Conservation (phyloP, 1,140 invertebrate species). For the Eurosta solidaginis region DNA sequence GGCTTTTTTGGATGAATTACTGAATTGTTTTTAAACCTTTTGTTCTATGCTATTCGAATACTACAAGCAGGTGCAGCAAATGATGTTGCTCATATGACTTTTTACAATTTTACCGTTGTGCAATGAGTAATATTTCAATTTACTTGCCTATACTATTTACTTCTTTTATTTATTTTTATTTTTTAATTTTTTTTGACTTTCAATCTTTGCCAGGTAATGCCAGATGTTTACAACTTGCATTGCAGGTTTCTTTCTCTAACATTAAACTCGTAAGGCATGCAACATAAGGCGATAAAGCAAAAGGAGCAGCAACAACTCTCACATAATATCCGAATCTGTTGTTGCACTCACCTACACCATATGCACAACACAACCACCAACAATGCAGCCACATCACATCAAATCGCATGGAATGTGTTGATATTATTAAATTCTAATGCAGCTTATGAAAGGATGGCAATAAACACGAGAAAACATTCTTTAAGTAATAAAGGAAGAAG, state of each 20-base stretch:
- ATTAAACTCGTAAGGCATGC: background rate
- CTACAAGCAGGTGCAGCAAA: background rate
- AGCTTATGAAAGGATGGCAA: background rate
- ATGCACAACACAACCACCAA: background rate
- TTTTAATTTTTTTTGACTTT: background rate
- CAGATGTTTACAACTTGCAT: no score
- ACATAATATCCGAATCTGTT: background rate
- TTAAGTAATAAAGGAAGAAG: background rate
- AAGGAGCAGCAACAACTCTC: background rate
- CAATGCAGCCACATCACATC: background rate
- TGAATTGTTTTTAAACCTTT: background rate
- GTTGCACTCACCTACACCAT: background rate
- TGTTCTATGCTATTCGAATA: no score
- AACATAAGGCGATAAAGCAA: background rate
- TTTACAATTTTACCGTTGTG: no score
- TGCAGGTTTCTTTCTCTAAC: background rate
- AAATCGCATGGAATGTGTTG: conserved; percentile 5
- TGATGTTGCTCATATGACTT: background rate
- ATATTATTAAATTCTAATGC: conserved; percentile 27
- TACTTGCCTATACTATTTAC: background rate
- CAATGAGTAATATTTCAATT: background rate
- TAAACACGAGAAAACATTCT: background rate
- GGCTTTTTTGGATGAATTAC: no score
- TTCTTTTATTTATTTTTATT: background rate
- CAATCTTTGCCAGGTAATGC: background rate